Conservation (phyloP, 2,797 vertebrate species). For the Malurus splendens region DNA sequence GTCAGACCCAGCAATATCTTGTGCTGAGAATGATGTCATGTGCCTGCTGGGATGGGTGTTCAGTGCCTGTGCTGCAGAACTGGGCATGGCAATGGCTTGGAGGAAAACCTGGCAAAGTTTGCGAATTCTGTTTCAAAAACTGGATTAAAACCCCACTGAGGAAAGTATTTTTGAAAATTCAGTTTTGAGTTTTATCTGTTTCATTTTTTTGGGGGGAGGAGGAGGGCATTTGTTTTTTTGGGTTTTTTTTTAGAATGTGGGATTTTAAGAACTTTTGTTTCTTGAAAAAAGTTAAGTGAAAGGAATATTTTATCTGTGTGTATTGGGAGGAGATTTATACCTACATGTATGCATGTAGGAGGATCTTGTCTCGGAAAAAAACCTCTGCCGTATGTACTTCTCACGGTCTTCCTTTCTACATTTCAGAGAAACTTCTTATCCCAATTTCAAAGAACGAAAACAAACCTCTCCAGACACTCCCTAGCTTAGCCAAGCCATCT, state of each 20-base stretch:
- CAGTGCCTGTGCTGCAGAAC: neutral
- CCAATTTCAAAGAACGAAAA: slow-evolving; percentile 70
- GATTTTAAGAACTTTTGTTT: neutral
- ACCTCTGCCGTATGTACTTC: neutral
- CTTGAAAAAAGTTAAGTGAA: neutral
- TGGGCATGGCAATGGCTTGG: neutral
- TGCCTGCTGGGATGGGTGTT: neutral
- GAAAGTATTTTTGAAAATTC: neutral
- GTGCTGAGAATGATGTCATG: neutral
- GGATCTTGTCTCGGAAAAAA: neutral
- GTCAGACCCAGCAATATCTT: neutral
- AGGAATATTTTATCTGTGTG: neutral
- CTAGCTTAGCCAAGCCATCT: slow-evolving; percentile 64
- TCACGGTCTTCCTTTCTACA: neutral
- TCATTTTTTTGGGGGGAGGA: neutral
- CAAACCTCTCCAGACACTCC: slow-evolving; percentile 71
- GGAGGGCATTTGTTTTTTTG: neutral
- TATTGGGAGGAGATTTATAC: neutral
- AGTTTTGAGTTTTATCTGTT: neutral
- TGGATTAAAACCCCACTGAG: neutral
- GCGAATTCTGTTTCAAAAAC: neutral
- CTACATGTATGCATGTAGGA: accelerated
- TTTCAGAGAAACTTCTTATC: slow-evolving; percentile 68
- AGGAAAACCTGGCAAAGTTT: neutral
- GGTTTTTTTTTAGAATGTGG: neutral